These are phyloP conservation scores for Eurystomus glaucurus DNA, from an alignment of 2,797 vertebrate species.

Conservation along the genomic window DNA sequence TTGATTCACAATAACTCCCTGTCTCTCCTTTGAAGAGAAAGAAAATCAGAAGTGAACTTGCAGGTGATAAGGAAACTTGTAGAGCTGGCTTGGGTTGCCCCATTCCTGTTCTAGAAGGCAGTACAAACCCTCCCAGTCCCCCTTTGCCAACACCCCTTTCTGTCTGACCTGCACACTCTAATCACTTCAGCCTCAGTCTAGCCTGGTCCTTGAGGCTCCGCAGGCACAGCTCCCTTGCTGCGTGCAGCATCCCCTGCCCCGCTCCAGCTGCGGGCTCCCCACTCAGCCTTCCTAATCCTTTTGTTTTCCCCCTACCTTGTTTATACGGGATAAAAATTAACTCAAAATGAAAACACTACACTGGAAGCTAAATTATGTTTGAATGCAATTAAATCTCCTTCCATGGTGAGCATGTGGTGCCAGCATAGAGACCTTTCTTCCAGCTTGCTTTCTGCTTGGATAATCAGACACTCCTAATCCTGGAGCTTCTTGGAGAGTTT, in stretches of 20 bases:
- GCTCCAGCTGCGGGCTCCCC: background rate
- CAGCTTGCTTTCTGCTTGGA: background rate
- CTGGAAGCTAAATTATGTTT: background rate
- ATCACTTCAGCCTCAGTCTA: background rate
- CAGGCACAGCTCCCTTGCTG: background rate
- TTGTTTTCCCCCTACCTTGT: background rate
- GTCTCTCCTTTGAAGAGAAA: background rate
- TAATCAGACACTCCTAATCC: background rate
- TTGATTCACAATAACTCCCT: background rate
- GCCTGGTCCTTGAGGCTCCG: accelerated
- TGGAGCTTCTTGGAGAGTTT: background rate
- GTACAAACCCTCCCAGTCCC: accelerated
- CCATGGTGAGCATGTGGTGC: accelerated
- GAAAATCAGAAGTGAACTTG: background rate
- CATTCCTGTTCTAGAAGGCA: background rate
- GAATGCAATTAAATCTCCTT: conserved; percentile 40
- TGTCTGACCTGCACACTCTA: background rate
- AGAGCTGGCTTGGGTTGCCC: background rate
- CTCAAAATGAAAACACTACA: conserved; percentile 3
- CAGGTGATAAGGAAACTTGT: background rate
- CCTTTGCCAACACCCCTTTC: background rate
- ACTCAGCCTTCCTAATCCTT: conserved; percentile 2
- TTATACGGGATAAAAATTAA: conserved; percentile 40
- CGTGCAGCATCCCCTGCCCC: background rate
- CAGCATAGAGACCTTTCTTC: background rate